Evolutionary conservation across 1,140 invertebrate genomes (phyloP).

Genomic region (Drosophila lowei): DNA sequence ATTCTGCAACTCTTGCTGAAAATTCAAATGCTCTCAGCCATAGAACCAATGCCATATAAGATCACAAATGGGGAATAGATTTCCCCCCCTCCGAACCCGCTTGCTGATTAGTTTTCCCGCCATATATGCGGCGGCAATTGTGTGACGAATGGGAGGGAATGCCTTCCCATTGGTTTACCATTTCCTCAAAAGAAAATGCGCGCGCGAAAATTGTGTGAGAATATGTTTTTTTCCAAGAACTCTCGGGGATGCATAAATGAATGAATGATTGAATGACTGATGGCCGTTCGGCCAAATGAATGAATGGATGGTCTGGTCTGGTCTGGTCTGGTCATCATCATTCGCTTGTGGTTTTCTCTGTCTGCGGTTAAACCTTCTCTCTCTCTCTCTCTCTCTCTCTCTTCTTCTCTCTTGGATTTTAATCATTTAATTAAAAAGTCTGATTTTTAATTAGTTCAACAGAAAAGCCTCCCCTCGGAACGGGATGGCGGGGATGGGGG

Average conservation of each 20-base stretch:
- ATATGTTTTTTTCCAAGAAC: slow-evolving; percentile 59
- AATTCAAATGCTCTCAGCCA: slow-evolving; percentile 26
- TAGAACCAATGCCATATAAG: slow-evolving; percentile 20
- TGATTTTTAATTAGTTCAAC: slow-evolving; percentile 72
- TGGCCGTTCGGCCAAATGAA: slow-evolving; percentile 28
- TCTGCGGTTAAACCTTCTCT: slow-evolving; percentile 11
- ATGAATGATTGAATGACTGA: slow-evolving; percentile 24
- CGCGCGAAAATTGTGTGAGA: slow-evolving; percentile 75
- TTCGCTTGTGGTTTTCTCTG: slow-evolving; percentile 12
- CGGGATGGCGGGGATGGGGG: slow-evolving; percentile 1
- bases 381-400: neutral
- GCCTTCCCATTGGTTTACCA: slow-evolving; percentile 74
- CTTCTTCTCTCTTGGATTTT: slow-evolving; percentile 43
- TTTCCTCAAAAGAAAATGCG: slow-evolving; percentile 65
- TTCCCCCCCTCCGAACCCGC: neutral
- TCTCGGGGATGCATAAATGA: slow-evolving; percentile 24
- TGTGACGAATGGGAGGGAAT: slow-evolving; percentile 61
- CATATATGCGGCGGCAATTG: slow-evolving; percentile 41
- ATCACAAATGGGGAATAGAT: slow-evolving; percentile 7
- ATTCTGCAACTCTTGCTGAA: slow-evolving; percentile 27
- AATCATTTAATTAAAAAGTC: slow-evolving; percentile 81
- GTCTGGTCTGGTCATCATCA: slow-evolving; percentile 38
- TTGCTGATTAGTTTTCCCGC: slow-evolving; percentile 36
- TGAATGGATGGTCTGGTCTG: slow-evolving; percentile 21
- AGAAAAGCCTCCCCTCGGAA: slow-evolving; percentile 43